Evolutionary conservation across 2,113 vertebrate species (phyloP).

Genomic region (Mustela lutreola): DNA sequence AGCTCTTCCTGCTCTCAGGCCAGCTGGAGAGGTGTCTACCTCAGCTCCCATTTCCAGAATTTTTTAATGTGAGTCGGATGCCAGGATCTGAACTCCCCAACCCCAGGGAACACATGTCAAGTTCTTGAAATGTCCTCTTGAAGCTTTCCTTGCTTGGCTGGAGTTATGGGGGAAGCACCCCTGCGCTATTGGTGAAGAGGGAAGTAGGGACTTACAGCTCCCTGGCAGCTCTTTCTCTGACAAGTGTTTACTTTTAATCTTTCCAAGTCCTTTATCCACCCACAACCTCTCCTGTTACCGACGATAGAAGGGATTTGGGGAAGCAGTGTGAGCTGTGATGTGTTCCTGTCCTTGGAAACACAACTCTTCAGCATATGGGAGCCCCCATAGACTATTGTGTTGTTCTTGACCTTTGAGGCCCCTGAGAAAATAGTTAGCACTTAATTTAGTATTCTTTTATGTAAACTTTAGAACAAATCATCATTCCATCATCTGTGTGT

Average conservation of each 20-base stretch:
- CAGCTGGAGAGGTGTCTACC: background rate
- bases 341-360: background rate
- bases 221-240: background rate
- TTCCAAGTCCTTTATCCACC: background rate
- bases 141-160: background rate
- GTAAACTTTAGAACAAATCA: background rate
- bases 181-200: background rate
- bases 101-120: background rate
- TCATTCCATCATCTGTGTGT: background rate
- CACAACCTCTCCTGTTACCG: too few relatives aligned
- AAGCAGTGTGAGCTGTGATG: background rate
- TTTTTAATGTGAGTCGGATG: background rate
- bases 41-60: background rate
- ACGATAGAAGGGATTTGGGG: background rate
- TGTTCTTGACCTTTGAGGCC: background rate
- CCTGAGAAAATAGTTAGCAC: background rate
- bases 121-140: background rate
- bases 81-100: background rate
- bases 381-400: background rate
- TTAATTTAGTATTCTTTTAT: background rate
- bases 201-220: background rate
- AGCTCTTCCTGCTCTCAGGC: background rate
- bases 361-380: background rate
- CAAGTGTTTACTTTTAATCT: background rate
- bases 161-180: background rate